Percentiles rank a stretch among this genome's conserved stretches.
Evolutionary conservation across 2,113 vertebrate species (phyloP).

Genomic region (Mormoops blainvillei): DNA sequence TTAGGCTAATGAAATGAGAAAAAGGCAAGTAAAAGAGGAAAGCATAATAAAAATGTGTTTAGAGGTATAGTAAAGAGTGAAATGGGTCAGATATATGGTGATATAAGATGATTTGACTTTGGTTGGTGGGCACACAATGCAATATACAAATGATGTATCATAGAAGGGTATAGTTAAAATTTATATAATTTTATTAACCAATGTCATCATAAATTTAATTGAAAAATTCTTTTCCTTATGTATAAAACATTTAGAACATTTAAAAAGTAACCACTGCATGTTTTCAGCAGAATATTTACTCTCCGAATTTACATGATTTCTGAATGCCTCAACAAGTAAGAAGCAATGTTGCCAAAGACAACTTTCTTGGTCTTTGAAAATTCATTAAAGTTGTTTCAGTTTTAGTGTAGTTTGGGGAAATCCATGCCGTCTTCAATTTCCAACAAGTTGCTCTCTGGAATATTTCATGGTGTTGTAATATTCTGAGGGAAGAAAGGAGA

Average conservation of each 20-base stretch:
- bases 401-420: not conserved
- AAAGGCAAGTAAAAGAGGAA: not conserved
- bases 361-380: not conserved
- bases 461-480: not conserved
- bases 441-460: not conserved
- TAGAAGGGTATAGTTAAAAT: not conserved
- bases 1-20: not conserved
- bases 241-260: not conserved
- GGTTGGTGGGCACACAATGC: not conserved
- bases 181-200: no score
- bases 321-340: not conserved
- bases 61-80: not conserved
- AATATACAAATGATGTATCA: not conserved
- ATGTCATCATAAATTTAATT: not conserved
- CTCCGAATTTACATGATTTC: not conserved
- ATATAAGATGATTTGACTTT: not conserved
- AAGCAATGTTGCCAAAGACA: not conserved
- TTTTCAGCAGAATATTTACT: not conserved
- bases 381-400: not conserved
- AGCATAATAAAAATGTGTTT: not conserved
- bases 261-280: not conserved
- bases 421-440: not conserved
- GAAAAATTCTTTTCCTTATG: not conserved
- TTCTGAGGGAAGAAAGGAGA: not conserved
- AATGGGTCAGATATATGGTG: not conserved